These are phyloP conservation scores for Euzetes globulus DNA, from an alignment of 2,888 invertebrate species.

Conservation along the genomic window DNA sequence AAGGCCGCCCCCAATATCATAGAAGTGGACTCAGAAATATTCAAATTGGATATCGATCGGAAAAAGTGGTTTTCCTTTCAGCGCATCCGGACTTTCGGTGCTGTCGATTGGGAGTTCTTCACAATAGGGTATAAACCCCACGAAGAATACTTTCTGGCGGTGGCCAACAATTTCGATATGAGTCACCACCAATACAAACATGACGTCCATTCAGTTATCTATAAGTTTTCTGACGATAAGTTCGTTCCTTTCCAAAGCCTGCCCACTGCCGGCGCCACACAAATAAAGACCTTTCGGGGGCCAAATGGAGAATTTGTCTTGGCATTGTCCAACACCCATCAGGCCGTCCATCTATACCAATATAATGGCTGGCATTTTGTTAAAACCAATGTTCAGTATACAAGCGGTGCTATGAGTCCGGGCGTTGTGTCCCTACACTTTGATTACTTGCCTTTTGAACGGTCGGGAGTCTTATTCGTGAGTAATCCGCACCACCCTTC, in stretches of 20 bases:
- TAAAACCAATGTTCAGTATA: slow-evolving; percentile 35
- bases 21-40: slow-evolving; percentile 39
- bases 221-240: slow-evolving; percentile 39
- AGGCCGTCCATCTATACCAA: slow-evolving; percentile 38
- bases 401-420: slow-evolving; percentile 34
- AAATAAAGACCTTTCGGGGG: slow-evolving; percentile 35
- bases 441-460: not conserved
- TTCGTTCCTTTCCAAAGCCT: slow-evolving; percentile 41
- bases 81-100: slow-evolving; percentile 38
- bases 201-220: slow-evolving; percentile 36
- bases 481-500: not conserved
- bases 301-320: slow-evolving; percentile 35
- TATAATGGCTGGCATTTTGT: slow-evolving; percentile 41
- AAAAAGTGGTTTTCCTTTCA: slow-evolving; percentile 37
- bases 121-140: slow-evolving; percentile 31
- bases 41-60: slow-evolving; percentile 36
- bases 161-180: slow-evolving; percentile 37
- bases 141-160: slow-evolving; percentile 38
- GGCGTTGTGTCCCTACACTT: slow-evolving; percentile 33
- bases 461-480: not conserved
- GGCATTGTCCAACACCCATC: slow-evolving; percentile 34
- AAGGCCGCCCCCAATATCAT: slow-evolving; percentile 31
- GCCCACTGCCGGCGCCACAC: slow-evolving; percentile 33
- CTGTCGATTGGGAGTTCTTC: slow-evolving; percentile 39
- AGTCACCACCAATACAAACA: not conserved